These are phyloP conservation scores for Dolomedes plantarius DNA, from an alignment of 2,888 invertebrate species.

Conservation along the genomic window DNA sequence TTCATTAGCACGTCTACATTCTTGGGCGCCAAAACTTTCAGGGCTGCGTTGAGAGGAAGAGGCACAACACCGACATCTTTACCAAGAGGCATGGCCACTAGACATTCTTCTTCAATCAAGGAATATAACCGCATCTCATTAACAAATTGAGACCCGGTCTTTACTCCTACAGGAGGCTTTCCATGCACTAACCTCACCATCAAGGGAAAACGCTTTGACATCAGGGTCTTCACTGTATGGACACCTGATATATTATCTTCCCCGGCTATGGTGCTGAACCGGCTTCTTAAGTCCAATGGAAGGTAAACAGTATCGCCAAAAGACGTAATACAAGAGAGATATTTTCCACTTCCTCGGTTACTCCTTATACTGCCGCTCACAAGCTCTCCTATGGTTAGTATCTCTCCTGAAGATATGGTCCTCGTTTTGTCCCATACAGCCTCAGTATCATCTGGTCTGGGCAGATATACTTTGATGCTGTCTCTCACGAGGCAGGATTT, in stretches of 20 bases:
- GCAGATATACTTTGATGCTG: conserved; percentile 82
- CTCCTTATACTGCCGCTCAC: conserved; percentile 67
- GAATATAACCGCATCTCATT: conserved; percentile 89
- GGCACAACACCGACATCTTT: conserved; percentile 85
- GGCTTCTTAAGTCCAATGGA: conserved; percentile 90
- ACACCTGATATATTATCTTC: conserved; percentile 96
- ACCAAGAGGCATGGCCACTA: conserved; percentile 89
- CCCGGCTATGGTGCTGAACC: conserved; percentile 93
- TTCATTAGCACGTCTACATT: conserved; percentile 78
- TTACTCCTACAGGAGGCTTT: conserved; percentile 83
- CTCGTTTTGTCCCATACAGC: conserved; percentile 78
- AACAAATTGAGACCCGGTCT: conserved; percentile 80
- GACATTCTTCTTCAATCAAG: conserved; percentile 82
- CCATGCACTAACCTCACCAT: conserved; percentile 95
- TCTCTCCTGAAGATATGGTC: conserved; percentile 88
- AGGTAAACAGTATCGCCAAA: conserved; percentile 89
- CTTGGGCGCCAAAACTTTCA: conserved; percentile 88
- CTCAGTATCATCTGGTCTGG: conserved; percentile 74
- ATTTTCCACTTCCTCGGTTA: conserved; percentile 75
- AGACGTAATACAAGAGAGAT: conserved; percentile 89
- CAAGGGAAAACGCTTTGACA: conserved; percentile 92
- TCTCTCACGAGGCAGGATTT: conserved; percentile 85
- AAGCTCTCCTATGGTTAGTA: conserved; percentile 84
- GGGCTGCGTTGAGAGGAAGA: conserved; percentile 88
- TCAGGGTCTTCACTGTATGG: conserved; percentile 91